Evolutionary conservation across 2,797 vertebrate genomes (phyloP).

Genomic region (Crocidura indochinensis): DNA sequence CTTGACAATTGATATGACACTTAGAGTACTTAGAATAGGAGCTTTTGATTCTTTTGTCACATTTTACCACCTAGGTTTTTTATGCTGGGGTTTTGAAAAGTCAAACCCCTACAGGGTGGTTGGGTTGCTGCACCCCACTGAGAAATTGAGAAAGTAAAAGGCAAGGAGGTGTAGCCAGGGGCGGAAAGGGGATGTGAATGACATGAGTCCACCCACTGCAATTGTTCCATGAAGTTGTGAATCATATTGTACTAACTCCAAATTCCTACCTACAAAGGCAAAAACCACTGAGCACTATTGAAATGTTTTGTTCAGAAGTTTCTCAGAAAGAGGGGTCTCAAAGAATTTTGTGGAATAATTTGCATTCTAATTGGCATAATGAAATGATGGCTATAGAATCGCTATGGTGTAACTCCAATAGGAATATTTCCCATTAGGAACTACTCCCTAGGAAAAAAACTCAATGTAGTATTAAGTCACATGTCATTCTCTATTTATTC

Average conservation of each 20-base stretch:
- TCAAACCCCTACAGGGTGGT: slow-evolving; percentile 29
- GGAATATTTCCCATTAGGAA: slow-evolving; percentile 64
- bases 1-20: slow-evolving; percentile 23
- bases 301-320: slow-evolving; percentile 77
- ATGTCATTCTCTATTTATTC: slow-evolving; percentile 53
- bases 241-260: slow-evolving; percentile 73
- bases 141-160: slow-evolving; percentile 74
- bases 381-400: slow-evolving; percentile 70
- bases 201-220: slow-evolving; percentile 79
- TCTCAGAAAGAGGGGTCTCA: slow-evolving; percentile 62
- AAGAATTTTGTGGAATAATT: slow-evolving; percentile 62
- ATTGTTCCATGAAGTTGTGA: slow-evolving; percentile 73
- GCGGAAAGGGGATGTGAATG: slow-evolving; percentile 66
- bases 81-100: slow-evolving; percentile 60
- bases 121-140: slow-evolving; percentile 66
- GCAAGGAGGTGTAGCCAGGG: slow-evolving; percentile 67
- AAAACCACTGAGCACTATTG: slow-evolving; percentile 46
- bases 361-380: slow-evolving; percentile 68
- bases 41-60: slow-evolving; percentile 42
- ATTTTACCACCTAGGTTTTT: background rate
- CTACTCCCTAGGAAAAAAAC: slow-evolving; percentile 26
- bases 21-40: slow-evolving; percentile 50
- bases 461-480: background rate
- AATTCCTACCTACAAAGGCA: slow-evolving; percentile 71
- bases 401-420: slow-evolving; percentile 17